Percentiles rank a stretch among this genome's conserved stretches.
These are phyloP conservation scores for Salvelinus fontinalis DNA, from an alignment of 2,113 vertebrate genomes.

Conservation along the genomic window DNA sequence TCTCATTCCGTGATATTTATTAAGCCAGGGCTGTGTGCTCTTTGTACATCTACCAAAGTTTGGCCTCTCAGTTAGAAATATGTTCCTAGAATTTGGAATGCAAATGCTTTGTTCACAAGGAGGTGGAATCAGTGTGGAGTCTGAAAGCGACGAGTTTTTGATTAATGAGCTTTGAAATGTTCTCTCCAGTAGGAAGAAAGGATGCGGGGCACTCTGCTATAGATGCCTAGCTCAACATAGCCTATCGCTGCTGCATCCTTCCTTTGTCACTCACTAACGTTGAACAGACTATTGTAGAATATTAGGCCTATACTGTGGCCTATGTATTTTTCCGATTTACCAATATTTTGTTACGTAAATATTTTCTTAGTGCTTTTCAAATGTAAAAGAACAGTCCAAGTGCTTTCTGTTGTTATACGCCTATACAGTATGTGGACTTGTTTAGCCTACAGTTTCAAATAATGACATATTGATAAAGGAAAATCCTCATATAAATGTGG, in stretches of 20 bases:
- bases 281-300: too few relatives aligned
- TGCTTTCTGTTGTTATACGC: too few relatives aligned
- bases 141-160: conserved; percentile 86
- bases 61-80: conserved; percentile 74
- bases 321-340: too few relatives aligned
- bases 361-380: background rate
- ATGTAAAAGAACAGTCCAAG: background rate
- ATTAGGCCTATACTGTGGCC: too few relatives aligned
- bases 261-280: conserved; percentile 34
- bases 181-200: conserved; percentile 82
- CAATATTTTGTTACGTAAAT: background rate
- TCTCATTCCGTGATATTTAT: conserved; percentile 51
- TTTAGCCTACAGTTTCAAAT: too few relatives aligned
- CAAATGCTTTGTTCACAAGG: conserved; percentile 82
- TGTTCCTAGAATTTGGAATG: conserved; percentile 80
- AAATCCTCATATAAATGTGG: background rate
- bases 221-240: conserved; percentile 45
- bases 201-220: conserved; percentile 70
- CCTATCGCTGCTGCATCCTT: conserved; percentile 40
- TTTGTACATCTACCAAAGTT: conserved; percentile 57
- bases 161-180: conserved; percentile 92
- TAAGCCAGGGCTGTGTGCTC: conserved; percentile 48
- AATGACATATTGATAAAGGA: background rate
- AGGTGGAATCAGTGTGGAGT: conserved; percentile 81
- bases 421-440: too few relatives aligned